Evolutionary conservation across 1,140 invertebrate species (phyloP).

Genomic region (Zaprionus africanus): DNA sequence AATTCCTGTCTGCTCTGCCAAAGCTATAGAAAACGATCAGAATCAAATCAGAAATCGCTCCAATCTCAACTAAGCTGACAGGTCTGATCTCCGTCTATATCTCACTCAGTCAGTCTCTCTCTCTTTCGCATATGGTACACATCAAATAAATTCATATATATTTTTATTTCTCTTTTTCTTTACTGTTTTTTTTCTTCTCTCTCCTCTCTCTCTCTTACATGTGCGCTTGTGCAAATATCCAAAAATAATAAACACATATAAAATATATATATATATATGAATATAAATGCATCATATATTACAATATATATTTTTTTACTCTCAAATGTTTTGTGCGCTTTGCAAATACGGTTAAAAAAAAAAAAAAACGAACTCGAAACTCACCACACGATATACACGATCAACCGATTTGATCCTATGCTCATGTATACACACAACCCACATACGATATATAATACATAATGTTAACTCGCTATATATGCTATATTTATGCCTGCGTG

Average conservation of each 20-base stretch:
- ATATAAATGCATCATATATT: conserved; percentile 19
- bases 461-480: conserved; percentile 20
- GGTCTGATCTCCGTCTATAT: conserved; percentile 4
- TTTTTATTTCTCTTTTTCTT: conserved; percentile 73
- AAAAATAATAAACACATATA: conserved; percentile 28
- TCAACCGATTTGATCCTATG: conserved; percentile 17
- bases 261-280: conserved; percentile 40
- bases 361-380: conserved; percentile 19
- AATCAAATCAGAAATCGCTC: conserved; percentile 2
- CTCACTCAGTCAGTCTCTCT: background rate
- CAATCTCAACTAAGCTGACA: conserved; percentile 18
- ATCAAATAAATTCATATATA: conserved; percentile 67
- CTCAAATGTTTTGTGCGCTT: conserved; percentile 40
- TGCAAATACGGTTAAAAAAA: conserved; percentile 32
- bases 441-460: conserved; percentile 29
- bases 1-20: conserved; percentile 29
- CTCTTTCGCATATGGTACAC: conserved; percentile 35
- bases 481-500: conserved; percentile 20
- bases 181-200: conserved; percentile 64
- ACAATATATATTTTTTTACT: conserved; percentile 38
- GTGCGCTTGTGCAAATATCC: conserved; percentile 70
- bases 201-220: conserved; percentile 72
- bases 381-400: conserved; percentile 26
- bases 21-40: conserved; percentile 19
- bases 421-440: conserved; percentile 37